Base-by-base conservation (phyloP, 2,797 vertebrate species). In the Chiroxiphia lanceolata region DNA sequence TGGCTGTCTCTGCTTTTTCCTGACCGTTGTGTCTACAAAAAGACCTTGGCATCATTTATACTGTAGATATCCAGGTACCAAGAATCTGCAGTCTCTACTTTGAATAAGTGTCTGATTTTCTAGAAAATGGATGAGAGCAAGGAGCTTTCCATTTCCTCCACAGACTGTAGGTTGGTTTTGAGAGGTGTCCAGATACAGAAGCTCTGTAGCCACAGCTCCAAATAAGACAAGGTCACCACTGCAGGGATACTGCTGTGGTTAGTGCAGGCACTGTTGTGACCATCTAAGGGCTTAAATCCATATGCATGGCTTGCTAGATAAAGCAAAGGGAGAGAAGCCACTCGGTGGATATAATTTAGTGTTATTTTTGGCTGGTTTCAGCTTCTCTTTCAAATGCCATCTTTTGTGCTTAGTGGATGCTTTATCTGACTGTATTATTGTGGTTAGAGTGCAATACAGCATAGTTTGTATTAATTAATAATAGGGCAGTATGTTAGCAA, bases 101-200 rank as follows among this genome's bases (percentile, higher is more conserved):
- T 27, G 25, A 92, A 26, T 33, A 47, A 15, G 6, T 19, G 36
- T 29, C 71, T 67, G 76, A 42, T 90, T 82, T 81, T 90, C 61
- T 81, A 76, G 86, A 87, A 74, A 20, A 59, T 6, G 13, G 21
- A 12, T 59, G 57, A 74, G 23, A 51, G 34, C 15, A 15, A 63
- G 36, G 68, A 81, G 44, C 17, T 83, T 87, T 78, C 38, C 27
- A 12, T 81, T 90, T 71, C 31, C 54, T 27, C 13, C 11, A 3
- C 10, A 68, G 57, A 42, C 11, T 51, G 40, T 36, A 53, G 64
- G 34, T 26, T 85, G 72, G 45, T 86, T 95, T 94, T 88, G 83
- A 54, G 84, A 90, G 69, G 42, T 82, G 85, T 90, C 80, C 76
- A 75, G 61, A 48, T 44, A 10, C 38, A 85, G 84, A 42, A 75